phyloP scores from a whole-genome alignment of 2,797 vertebrate genomes.

The Phoebastria nigripes region DNA sequence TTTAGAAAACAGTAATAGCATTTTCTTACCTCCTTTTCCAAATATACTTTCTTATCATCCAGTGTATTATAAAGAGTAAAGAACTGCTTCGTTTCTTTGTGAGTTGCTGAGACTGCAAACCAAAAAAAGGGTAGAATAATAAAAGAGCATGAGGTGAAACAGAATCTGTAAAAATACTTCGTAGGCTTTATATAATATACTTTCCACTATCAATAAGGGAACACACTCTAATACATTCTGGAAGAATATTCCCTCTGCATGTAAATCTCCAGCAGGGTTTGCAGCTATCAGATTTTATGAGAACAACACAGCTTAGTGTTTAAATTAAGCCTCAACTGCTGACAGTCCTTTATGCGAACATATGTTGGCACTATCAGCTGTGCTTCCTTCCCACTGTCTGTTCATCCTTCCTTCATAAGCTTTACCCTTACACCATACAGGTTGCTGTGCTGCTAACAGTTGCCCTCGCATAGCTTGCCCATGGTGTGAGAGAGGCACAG shows the following conservation, averaged over 20 bases:
- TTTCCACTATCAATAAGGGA: not conserved
- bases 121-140: not conserved
- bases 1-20: not conserved
- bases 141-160: not conserved
- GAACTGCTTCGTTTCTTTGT: constrained; percentile 99
- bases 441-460: not conserved
- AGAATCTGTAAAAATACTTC: not conserved
- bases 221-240: not conserved
- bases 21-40: constrained; percentile 93
- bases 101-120: constrained; percentile 90
- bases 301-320: not conserved
- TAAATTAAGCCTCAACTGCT: not conserved
- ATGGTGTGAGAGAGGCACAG: not conserved
- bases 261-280: not conserved
- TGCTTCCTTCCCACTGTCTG: not conserved
- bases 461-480: not conserved
- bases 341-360: not conserved
- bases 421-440: not conserved
- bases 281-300: not conserved
- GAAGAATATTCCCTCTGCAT: not conserved
- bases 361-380: not conserved
- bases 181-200: not conserved
- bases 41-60: constrained; percentile 97
- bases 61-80: constrained; percentile 98
- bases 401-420: not conserved